phyloP scores from a whole-genome alignment of 2,797 vertebrate genomes.

The Paratrypauchen microcephalus region DNA sequence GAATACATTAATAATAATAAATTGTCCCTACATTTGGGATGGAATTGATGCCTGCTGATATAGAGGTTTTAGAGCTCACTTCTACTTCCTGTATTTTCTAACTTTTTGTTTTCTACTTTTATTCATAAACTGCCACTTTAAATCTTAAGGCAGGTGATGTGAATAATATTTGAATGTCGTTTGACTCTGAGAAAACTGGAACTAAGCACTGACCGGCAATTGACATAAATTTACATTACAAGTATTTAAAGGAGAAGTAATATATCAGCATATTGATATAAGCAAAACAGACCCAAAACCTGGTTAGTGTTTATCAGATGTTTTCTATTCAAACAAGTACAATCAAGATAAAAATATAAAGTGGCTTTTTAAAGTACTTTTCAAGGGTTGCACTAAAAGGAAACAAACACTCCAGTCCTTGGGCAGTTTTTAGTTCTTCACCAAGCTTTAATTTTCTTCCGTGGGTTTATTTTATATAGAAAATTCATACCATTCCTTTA shows the following conservation, averaged over 20 bases:
- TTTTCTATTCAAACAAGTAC: not conserved
- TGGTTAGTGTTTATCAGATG: not conserved
- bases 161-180: too few relatives aligned
- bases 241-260: not conserved
- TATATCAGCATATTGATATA: not conserved
- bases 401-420: conserved; percentile 1
- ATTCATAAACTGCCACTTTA: not conserved
- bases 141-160: not conserved
- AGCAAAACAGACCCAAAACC: too few relatives aligned
- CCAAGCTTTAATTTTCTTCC: not conserved
- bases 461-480: not conserved
- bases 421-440: not conserved
- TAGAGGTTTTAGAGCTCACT: too few relatives aligned
- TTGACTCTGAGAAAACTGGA: not conserved
- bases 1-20: too few relatives aligned
- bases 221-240: not conserved
- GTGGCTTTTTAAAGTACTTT: not conserved
- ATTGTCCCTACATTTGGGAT: too few relatives aligned
- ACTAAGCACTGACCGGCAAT: not conserved
- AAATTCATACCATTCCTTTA: not conserved
- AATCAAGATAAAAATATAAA: not conserved
- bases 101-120: too few relatives aligned
- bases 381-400: not conserved
- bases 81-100: too few relatives aligned
- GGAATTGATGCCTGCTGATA: too few relatives aligned